These are phyloP conservation scores for Diplodus puntazzo DNA, from an alignment of 2,797 vertebrate genomes.

Conservation along the genomic window DNA sequence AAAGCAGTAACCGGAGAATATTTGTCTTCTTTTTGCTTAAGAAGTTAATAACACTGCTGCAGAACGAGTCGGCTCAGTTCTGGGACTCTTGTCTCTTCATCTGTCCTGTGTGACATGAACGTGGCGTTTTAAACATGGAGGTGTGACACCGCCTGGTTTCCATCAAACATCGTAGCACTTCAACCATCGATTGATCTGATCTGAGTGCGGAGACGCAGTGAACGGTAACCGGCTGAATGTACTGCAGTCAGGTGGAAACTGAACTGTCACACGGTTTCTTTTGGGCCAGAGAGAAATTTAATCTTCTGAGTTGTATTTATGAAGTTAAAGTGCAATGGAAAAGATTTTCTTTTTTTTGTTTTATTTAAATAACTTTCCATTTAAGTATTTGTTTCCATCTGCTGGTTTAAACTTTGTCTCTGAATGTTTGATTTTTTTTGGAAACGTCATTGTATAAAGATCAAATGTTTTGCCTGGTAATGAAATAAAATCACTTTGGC, in stretches of 20 bases:
- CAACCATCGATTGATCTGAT: neutral
- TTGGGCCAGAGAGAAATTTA: constrained; percentile 25
- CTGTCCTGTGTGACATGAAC: neutral
- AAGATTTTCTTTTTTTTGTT: constrained; percentile 20
- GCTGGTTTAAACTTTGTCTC: constrained; percentile 56
- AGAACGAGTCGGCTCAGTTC: neutral
- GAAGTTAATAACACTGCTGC: too few species aligned
- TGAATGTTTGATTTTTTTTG: constrained; percentile 75
- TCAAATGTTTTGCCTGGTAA: constrained; percentile 73
- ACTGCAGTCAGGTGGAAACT: neutral
- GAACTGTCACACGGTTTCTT: neutral
- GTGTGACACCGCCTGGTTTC: neutral
- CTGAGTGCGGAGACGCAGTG: too few species aligned
- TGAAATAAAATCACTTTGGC: constrained; percentile 78
- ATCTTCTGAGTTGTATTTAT: constrained; percentile 70
- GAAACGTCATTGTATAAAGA: constrained; percentile 63
- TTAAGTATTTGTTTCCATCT: constrained; percentile 60
- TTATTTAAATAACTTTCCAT: constrained; percentile 68
- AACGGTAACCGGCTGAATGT: constrained; percentile 26
- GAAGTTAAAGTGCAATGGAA: constrained; percentile 76
- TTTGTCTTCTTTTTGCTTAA: neutral
- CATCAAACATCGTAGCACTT: neutral
- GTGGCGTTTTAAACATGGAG: neutral
- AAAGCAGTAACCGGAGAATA: neutral
- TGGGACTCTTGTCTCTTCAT: neutral